Base-by-base conservation (phyloP, 2,888 invertebrate genomes). In the Deilephila elpenor region DNA sequence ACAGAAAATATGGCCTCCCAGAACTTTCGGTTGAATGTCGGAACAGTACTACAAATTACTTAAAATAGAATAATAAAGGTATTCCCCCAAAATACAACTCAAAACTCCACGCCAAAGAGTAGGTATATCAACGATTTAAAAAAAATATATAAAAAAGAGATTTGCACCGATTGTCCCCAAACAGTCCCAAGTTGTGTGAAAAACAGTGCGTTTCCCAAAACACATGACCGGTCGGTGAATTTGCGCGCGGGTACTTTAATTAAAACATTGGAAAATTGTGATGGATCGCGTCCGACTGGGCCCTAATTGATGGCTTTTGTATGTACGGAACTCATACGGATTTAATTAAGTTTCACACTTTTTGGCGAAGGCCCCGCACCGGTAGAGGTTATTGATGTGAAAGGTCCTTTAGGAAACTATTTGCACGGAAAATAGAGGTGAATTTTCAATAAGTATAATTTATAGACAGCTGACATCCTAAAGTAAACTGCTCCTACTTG, bases 231-330 rank as follows among this genome's bases (percentile, higher is more conserved):
- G 29, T n/a, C n/a, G 56, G 19, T n/a, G n/a, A 56, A 56, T 56
- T 56, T 56, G 56, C 56, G 56, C n/a, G 56, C 64, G 25, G 59
- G 67, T 37, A 71, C 84, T 84, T 87, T 89, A 89, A 90, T 90
- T 90, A 90, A 88, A 86, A 84, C 82, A 81, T 72, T 77, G 82
- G 79, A 84, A 84, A 81, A 76, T 81, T 78, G 79, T 90, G 89
- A 90, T 89, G 88, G 88, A 90, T 90, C 84, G 82, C 61, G 75
- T 74, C 78, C 78, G 78, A 75, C 76, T 74, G 77, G 76, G 80
- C 78, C 76, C 81, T 88, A 88, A 89, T 88, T 88, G 87, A 89
- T 86, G 86, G 83, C 80, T 78, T 83, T 79, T 81, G 78, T 51
- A 53, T 71, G 60, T 70, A 71, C 56, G n/a, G 56, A 59, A 56